phyloP scores from a whole-genome alignment of 1,140 invertebrate species.

The Caenorhabditis inopinata region DNA sequence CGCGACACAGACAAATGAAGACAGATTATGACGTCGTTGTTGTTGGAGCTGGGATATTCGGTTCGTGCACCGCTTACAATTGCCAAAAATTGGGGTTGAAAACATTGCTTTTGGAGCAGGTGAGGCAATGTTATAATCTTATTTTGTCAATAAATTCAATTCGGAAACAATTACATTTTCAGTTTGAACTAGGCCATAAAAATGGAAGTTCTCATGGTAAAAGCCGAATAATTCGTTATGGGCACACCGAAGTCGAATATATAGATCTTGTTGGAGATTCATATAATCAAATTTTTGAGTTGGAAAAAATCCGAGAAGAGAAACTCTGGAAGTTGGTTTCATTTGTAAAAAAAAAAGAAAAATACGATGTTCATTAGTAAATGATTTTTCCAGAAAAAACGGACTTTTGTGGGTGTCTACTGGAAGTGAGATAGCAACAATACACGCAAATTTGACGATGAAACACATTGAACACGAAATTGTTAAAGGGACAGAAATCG shows the following conservation, averaged over 20 bases:
- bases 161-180: neutral
- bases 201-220: conserved; percentile 46
- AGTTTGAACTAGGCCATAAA: conserved; percentile 33
- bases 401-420: conserved; percentile 33
- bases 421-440: neutral
- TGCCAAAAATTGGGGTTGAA: conserved; percentile 29
- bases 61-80: conserved; percentile 44
- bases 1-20: too few species aligned
- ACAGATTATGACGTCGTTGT: conserved; percentile 37
- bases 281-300: conserved; percentile 38
- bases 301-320: conserved; percentile 33
- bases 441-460: neutral
- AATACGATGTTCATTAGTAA: too few species aligned
- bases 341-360: neutral
- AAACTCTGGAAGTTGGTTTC: conserved; percentile 39
- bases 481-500: neutral
- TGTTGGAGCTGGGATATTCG: conserved; percentile 43
- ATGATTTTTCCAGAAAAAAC: conserved; percentile 25
- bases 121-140: too few species aligned
- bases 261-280: conserved; percentile 34
- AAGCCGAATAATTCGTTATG: conserved; percentile 40
- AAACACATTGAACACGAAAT: conserved; percentile 33
- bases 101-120: conserved; percentile 40
- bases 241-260: conserved; percentile 35
- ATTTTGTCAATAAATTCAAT: too few species aligned